Conservation (phyloP, 2,888 invertebrate species). For the Cheilosia vulpina region DNA sequence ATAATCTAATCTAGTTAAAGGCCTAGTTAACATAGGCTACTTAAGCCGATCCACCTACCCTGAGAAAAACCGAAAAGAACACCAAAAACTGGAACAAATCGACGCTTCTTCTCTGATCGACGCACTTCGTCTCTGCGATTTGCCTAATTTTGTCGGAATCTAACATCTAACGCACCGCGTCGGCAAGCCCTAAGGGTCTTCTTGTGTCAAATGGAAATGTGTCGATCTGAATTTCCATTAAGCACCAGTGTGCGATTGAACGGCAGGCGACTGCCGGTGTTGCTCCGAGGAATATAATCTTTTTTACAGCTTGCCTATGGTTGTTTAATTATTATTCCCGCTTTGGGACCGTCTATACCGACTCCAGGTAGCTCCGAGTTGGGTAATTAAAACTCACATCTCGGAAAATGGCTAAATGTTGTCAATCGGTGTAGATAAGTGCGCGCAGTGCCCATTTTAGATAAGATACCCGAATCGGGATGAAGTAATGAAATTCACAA, state of each 20-base stretch:
- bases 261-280: conserved; percentile 55
- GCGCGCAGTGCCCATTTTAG: conserved; percentile 24
- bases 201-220: conserved; percentile 69
- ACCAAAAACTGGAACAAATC: conserved; percentile 67
- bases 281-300: conserved; percentile 47
- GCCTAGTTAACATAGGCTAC: conserved; percentile 66
- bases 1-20: conserved; percentile 68
- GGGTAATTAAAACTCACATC: conserved; percentile 52
- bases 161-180: conserved; percentile 50
- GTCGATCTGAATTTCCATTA: conserved; percentile 58
- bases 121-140: conserved; percentile 26
- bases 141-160: conserved; percentile 54
- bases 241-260: conserved; percentile 17
- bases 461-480: conserved; percentile 38
- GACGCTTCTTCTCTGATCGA: conserved; percentile 7
- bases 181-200: conserved; percentile 57
- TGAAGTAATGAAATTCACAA: conserved; percentile 66
- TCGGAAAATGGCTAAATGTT: conserved; percentile 69
- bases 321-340: conserved; percentile 59
- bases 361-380: conserved; percentile 25
- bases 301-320: conserved; percentile 50
- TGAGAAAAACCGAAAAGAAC: conserved; percentile 5
- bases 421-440: conserved; percentile 48
- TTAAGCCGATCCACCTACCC: conserved; percentile 69
- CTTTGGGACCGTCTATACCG: conserved; percentile 13